Conservation (phyloP, 2,113 vertebrate species). For the Erythrocercus mccallii region DNA sequence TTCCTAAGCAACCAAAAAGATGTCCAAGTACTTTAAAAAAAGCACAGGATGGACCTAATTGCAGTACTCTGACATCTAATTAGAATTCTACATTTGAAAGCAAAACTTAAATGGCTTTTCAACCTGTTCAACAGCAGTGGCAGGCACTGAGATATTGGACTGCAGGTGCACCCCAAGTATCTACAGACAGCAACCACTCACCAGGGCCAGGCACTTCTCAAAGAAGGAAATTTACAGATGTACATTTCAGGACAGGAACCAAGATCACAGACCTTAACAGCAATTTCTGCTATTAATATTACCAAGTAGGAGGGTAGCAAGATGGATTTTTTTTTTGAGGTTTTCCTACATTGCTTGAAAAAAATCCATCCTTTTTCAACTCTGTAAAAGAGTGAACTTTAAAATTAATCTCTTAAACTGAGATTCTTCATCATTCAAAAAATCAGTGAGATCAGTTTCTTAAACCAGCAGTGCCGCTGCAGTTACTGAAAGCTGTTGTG, state of each 20-base stretch:
- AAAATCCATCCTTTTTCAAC: not conserved
- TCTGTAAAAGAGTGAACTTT: rapidly evolving
- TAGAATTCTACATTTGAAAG: not conserved
- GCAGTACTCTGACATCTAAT: not conserved
- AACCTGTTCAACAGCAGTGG: not conserved
- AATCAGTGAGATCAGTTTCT: not conserved
- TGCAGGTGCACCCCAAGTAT: not conserved
- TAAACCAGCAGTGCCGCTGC: not conserved
- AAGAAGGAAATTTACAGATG: not conserved
- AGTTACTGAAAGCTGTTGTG: not conserved
- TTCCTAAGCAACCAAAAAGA: not conserved
- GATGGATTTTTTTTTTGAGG: not conserved
- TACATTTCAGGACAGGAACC: not conserved
- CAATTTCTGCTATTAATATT: not conserved
- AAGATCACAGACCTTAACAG: not conserved
- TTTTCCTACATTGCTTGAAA: not conserved
- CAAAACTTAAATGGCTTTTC: not conserved
- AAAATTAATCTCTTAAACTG: too few species aligned
- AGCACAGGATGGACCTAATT: not conserved
- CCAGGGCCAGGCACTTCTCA: not conserved
- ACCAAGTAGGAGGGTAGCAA: not conserved
- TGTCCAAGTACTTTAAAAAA: not conserved
- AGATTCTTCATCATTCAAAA: not conserved
- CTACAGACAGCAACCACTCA: not conserved
- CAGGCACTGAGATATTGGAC: not conserved